Conservation (phyloP, 2,888 invertebrate species). For the Lepetodrilus schrolli region DNA sequence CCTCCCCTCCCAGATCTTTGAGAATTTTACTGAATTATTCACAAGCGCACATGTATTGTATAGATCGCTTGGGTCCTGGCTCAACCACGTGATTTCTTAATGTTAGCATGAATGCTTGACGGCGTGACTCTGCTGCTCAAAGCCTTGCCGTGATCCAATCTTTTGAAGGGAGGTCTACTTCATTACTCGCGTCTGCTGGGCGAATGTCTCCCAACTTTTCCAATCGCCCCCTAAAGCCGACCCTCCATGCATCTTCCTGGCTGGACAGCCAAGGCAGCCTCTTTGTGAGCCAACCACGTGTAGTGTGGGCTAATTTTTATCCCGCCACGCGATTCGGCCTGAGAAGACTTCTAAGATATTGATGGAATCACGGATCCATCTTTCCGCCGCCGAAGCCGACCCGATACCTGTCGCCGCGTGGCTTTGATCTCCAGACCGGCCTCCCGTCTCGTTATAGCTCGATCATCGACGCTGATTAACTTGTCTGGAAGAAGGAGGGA, state of each 20-base stretch:
- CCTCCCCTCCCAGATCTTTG: slow-evolving; percentile 11
- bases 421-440: neutral
- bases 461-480: slow-evolving; percentile 15
- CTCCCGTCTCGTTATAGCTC: neutral
- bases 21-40: slow-evolving; percentile 23
- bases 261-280: neutral
- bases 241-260: neutral
- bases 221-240: neutral
- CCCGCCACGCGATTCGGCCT: neutral
- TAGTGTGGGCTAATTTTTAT: neutral
- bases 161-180: neutral
- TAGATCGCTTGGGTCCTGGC: neutral
- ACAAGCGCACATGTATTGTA: slow-evolving; percentile 18
- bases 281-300: neutral
- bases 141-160: neutral
- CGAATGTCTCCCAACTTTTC: neutral
- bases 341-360: neutral
- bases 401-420: neutral
- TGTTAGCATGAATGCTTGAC: neutral
- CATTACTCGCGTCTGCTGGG: neutral
- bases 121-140: neutral
- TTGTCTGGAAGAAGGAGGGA: neutral
- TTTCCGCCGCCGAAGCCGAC: neutral
- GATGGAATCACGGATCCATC: neutral
- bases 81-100: neutral